A percentile compares a stretch with the other conserved stretches of the same genome.
Evolutionary conservation across 2,888 invertebrate genomes (phyloP).

Genomic region (Eurytoma californica): DNA sequence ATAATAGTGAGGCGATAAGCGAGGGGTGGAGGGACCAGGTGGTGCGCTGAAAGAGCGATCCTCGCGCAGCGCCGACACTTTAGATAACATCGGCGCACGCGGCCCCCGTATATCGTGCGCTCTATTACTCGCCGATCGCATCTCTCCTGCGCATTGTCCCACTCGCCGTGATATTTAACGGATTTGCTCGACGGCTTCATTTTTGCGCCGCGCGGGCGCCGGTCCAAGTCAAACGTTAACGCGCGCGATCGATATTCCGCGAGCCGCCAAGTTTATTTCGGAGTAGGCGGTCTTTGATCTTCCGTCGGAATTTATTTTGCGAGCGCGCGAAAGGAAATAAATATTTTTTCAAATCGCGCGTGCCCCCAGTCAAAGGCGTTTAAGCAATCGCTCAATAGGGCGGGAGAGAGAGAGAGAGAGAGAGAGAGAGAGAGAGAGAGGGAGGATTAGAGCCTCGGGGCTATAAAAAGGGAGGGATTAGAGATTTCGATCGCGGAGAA

Average conservation of each 20-base stretch:
- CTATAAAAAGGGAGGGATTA: not conserved
- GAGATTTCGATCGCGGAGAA: conserved; percentile 29
- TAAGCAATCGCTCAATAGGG: not conserved
- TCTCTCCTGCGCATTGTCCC: not conserved
- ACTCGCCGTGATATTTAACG: not conserved
- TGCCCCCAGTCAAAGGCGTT: conserved; percentile 6
- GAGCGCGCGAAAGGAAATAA: too few species aligned
- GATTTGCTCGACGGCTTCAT: not conserved
- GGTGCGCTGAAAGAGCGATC: conserved; percentile 10
- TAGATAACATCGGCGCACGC: conserved; percentile 34
- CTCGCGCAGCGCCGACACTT: conserved; percentile 21
- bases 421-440: conserved; percentile 1
- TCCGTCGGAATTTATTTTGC: too few species aligned
- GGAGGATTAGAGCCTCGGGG: not conserved
- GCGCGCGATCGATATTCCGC: too few species aligned
- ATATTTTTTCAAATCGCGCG: too few species aligned
- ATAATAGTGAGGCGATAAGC: conserved; percentile 61
- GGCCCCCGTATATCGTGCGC: too few species aligned
- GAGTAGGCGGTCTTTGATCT: too few species aligned
- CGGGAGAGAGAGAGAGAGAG: not conserved
- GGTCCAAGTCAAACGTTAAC: too few species aligned
- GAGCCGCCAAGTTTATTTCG: too few species aligned
- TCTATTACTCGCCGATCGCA: conserved; percentile 7
- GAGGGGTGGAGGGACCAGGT: conserved; percentile 18
- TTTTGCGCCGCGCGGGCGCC: not conserved